phyloP scores from a whole-genome alignment of 64 coral and sea anemone genomes.

The Montipora capricornis region DNA sequence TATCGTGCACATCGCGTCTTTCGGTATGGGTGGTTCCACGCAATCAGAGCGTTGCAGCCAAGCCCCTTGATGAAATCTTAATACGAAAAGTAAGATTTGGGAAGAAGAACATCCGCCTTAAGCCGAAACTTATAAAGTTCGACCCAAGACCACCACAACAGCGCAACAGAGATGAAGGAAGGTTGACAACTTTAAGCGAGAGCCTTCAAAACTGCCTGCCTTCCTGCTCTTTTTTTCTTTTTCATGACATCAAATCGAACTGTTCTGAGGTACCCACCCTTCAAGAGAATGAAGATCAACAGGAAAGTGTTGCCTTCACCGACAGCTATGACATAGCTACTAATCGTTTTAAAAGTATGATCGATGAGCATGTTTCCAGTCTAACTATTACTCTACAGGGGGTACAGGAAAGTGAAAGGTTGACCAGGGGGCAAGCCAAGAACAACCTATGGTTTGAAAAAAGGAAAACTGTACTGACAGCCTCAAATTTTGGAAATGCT shows the following conservation, averaged over 20 bases:
- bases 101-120: slow-evolving; percentile 55
- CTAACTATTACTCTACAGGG: slow-evolving; percentile 50
- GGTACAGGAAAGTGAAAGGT: slow-evolving; percentile 41
- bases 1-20: slow-evolving; percentile 16
- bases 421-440: not conserved
- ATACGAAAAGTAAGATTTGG: slow-evolving; percentile 60
- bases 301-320: slow-evolving; percentile 45
- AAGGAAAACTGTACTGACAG: no score
- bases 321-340: slow-evolving; percentile 74
- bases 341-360: slow-evolving; percentile 56
- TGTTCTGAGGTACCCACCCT: slow-evolving; percentile 15
- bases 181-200: slow-evolving; percentile 39
- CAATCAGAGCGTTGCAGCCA: slow-evolving; percentile 31
- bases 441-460: no score
- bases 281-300: slow-evolving; percentile 35
- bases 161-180: slow-evolving; percentile 38
- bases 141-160: slow-evolving; percentile 44
- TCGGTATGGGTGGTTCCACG: slow-evolving; percentile 43
- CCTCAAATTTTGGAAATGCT: not conserved
- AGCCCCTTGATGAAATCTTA: slow-evolving; percentile 53
- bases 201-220: slow-evolving; percentile 66
- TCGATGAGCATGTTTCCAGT: not conserved
- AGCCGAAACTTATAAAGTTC: slow-evolving; percentile 50
- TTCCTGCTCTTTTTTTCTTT: slow-evolving; percentile 58
- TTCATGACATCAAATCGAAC: slow-evolving; percentile 67